These are phyloP conservation scores for Sabatieria punctata DNA, from an alignment of 2,888 invertebrate species.

Conservation along the genomic window DNA sequence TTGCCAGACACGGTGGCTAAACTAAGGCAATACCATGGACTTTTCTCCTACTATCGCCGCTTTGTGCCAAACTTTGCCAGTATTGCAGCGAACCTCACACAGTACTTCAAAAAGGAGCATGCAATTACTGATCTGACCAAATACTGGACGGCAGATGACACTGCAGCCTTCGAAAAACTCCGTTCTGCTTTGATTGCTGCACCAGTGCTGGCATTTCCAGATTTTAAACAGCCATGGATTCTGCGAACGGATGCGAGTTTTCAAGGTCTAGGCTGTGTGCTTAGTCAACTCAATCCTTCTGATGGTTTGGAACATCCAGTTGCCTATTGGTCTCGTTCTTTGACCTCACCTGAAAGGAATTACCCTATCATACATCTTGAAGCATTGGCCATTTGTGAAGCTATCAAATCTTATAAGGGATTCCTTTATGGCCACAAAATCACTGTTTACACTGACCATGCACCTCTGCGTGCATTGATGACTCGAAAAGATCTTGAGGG, in stretches of 20 bases:
- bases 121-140: constrained; percentile 7
- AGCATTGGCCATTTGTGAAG: constrained; percentile 26
- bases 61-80: constrained; percentile 11
- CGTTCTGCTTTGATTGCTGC: constrained; percentile 7
- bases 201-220: constrained; percentile 15
- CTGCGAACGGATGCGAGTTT: constrained; percentile 22
- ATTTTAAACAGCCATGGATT: constrained; percentile 15
- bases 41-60: constrained; percentile 24
- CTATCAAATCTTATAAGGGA: constrained; percentile 30
- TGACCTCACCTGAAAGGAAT: constrained; percentile 25
- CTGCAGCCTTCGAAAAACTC: constrained; percentile 8
- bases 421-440: constrained; percentile 31
- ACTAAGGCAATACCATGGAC: constrained; percentile 20
- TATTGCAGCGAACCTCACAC: constrained; percentile 5
- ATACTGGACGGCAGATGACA: constrained; percentile 11
- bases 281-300: constrained; percentile 13
- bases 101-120: constrained; percentile 1
- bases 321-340: constrained; percentile 13
- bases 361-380: constrained; percentile 34
- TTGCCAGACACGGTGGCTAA: constrained; percentile 14
- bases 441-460: constrained; percentile 33
- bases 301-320: constrained; percentile 12
- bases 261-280: constrained; percentile 19
- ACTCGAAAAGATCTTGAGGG: constrained; percentile 33
- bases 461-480: constrained; percentile 36